Evolutionary conservation across 1,140 invertebrate genomes (phyloP), one percentile per base, ranked within the genome.

Genomic region (Meloidogyne chitwoodi): DNA sequence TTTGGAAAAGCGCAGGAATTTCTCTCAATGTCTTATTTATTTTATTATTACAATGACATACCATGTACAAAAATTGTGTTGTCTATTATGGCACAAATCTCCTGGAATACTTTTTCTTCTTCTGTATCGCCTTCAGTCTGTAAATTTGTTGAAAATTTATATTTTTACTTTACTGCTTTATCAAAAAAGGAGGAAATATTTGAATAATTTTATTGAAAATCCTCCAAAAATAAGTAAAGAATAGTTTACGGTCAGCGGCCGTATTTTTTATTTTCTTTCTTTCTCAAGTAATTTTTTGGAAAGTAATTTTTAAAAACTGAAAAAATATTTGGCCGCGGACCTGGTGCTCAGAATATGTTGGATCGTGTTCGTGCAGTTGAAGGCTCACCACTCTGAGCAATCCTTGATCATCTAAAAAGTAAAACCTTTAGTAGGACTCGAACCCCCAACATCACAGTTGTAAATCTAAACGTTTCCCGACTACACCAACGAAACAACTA

Each of bases 341-440:
- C 77, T 79, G 69, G 44, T 68, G 38, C 44, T 74, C 48, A 56
- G 56, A 61, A 34, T 41, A 22, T 34, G 26, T 6, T 22, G 31
- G 16, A 44, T 44, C 38, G 48, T 41, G 26, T 44, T 68, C 31
- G 38, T 24, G n/a, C 22, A 24, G 41, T 31, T 66, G 65, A 14
- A 41, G 29, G 68, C 84, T 65, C 68, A 86, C 85, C 85, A 86
- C 85, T 63, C 81, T 70, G 38, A 86, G 75, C 74, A 85, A 85
- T 22, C 80, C 77, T 41, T 80, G 84, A 61, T 86, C 85, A 62
- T 86, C 85, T 56, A n/a, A 56, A 56, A 56, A 56, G 6, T 19
- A 56, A 56, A n/a, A 19, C 0, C 19, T 0, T 1, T n/a, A 8
- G 48, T 0, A n/a, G 19, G 48, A 56, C 0, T 56, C 48, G 48